Percentiles rank a stretch among this genome's conserved stretches.
Conservation (phyloP, 2,888 invertebrate genomes). For the Drosophila siamana region DNA sequence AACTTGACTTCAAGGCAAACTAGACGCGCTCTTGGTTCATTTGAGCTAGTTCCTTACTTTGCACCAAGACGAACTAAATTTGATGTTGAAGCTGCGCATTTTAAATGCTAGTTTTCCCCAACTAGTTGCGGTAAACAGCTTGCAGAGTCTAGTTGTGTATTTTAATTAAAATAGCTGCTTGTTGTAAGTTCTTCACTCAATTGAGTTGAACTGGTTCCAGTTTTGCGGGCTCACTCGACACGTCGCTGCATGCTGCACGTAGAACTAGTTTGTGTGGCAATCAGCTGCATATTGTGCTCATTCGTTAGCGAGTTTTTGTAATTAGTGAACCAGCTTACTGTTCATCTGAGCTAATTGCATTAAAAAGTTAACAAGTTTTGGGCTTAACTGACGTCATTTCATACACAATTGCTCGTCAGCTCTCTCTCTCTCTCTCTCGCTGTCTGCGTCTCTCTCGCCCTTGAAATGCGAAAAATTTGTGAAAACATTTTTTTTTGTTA, state of each 20-base stretch:
- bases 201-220: background rate
- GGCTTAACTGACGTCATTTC: constrained; percentile 11
- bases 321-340: constrained; percentile 14
- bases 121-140: too few relatives aligned
- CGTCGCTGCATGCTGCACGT: background rate
- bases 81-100: too few relatives aligned
- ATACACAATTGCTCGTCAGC: constrained; percentile 1
- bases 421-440: background rate
- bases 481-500: constrained; percentile 14
- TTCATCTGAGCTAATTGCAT: constrained; percentile 28
- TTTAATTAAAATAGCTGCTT: too few relatives aligned
- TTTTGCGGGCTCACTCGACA: too few relatives aligned
- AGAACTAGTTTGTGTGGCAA: background rate
- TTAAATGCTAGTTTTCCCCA: too few relatives aligned
- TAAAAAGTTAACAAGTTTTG: constrained; percentile 17
- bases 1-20: background rate
- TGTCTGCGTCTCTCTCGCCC: background rate
- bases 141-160: too few relatives aligned
- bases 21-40: too few relatives aligned
- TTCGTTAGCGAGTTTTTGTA: constrained; percentile 1
- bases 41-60: too few relatives aligned
- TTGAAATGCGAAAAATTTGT: constrained; percentile 23
- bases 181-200: background rate
- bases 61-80: too few relatives aligned
- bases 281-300: background rate